phyloP scores from a whole-genome alignment of 1,140 invertebrate genomes.

The Leucophenga varia region DNA sequence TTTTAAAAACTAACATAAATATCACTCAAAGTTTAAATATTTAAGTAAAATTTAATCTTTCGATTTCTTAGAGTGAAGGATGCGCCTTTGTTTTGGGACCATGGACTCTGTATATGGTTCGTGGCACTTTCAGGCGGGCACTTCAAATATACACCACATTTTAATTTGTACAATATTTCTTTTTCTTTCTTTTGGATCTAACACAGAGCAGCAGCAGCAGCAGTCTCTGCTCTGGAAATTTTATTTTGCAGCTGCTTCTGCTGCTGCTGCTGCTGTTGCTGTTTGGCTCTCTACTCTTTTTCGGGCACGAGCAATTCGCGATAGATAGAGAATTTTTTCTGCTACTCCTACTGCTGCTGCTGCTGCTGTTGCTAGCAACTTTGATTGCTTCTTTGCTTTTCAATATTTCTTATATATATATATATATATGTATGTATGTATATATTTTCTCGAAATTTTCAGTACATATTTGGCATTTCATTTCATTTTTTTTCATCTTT shows the following conservation, averaged over 20 bases:
- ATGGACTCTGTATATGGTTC: too few species aligned
- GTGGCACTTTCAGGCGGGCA: too few species aligned
- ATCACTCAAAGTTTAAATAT: too few species aligned
- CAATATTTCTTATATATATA: constrained; percentile 1
- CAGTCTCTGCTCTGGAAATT: constrained; percentile 41
- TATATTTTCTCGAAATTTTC: constrained; percentile 2
- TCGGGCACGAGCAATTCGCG: constrained; percentile 53
- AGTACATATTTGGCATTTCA: background rate
- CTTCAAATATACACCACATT: too few species aligned
- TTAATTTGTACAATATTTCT: too few species aligned
- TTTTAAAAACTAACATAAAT: too few species aligned
- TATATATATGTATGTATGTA: constrained; percentile 6
- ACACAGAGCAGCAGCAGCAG: constrained; percentile 37
- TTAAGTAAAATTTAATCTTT: too few species aligned
- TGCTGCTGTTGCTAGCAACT: background rate
- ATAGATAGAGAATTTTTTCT: constrained; percentile 56
- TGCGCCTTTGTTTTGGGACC: too few species aligned
- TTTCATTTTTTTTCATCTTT: background rate
- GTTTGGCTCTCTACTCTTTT: constrained; percentile 20
- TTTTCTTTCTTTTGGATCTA: too few species aligned
- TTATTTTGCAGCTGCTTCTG: constrained; percentile 25
- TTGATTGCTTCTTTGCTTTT: constrained; percentile 4
- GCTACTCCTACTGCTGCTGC: constrained; percentile 27
- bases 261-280: constrained; percentile 22
- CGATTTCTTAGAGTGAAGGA: too few species aligned